A percentile compares a stretch with the other conserved stretches of the same genome.
These are phyloP conservation scores for Hoplodrina blanda DNA, from an alignment of 2,888 invertebrate species.

Conservation along the genomic window DNA sequence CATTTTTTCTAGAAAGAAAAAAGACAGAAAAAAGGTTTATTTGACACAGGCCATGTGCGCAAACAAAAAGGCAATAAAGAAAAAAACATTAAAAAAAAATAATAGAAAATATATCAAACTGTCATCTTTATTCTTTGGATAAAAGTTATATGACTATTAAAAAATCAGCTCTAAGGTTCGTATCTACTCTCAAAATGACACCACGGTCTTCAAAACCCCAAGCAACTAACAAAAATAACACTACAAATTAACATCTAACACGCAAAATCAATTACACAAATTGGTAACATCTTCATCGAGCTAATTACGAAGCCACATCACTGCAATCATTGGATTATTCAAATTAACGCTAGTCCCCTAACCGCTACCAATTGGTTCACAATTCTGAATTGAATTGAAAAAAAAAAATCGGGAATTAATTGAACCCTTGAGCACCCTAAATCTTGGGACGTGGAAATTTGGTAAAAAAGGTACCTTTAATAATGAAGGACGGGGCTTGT, in stretches of 20 bases:
- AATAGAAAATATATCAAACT: no score
- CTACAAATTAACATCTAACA: conserved; percentile 29
- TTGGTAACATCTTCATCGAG: conserved; percentile 51
- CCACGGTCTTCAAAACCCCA: not conserved
- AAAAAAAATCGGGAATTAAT: conserved; percentile 60
- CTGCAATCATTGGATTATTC: conserved; percentile 64
- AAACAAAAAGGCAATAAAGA: no score
- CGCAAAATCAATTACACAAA: conserved; percentile 61
- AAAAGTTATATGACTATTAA: no score
- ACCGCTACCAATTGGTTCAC: conserved; percentile 61
- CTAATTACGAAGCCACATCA: conserved; percentile 63
- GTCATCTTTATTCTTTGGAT: no score
- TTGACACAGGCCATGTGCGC: no score
- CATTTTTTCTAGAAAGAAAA: no score
- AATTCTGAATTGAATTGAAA: conserved; percentile 54
- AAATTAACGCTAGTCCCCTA: conserved; percentile 61
- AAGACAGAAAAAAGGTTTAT: no score
- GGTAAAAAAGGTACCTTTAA: conserved; percentile 41
- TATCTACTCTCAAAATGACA: not conserved
- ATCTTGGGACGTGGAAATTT: conserved; percentile 44
- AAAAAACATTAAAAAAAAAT: no score
- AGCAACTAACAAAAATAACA: conserved; percentile 5
- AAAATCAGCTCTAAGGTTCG: no score
- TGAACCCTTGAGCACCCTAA: conserved; percentile 48
- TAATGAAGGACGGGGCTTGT: conserved; percentile 33